A percentile compares a stretch with the other conserved stretches of the same genome.
These are phyloP conservation scores for Cheilosia variabilis DNA, from an alignment of 2,888 invertebrate genomes.

Conservation along the genomic window DNA sequence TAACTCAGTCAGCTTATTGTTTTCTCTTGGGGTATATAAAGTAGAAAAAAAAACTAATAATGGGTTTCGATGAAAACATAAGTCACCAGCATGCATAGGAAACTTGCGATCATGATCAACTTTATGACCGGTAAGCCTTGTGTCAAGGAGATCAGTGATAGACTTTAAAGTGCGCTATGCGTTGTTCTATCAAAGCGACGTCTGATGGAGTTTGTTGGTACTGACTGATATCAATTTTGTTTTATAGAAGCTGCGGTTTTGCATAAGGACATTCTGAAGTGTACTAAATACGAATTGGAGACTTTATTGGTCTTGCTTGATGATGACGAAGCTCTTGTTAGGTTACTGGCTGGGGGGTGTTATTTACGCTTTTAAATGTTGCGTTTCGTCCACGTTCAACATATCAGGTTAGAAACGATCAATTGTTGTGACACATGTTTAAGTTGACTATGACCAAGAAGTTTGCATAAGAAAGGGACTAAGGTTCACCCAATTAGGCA, in stretches of 20 bases:
- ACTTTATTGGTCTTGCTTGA: no score
- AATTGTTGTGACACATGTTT: no score
- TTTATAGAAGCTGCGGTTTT: background rate
- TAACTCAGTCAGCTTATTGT: background rate
- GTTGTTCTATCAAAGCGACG: background rate
- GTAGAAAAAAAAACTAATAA: slow-evolving; percentile 1
- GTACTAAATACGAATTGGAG: no score
- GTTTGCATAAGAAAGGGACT: no score
- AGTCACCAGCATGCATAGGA: slow-evolving; percentile 39
- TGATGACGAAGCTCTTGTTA: no score
- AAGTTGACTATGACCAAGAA: no score
- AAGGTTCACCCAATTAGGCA: no score
- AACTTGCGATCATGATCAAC: slow-evolving; percentile 43
- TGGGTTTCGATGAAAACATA: slow-evolving; percentile 20
- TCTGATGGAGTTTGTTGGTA: background rate
- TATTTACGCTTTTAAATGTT: no score
- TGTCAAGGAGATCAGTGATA: slow-evolving; percentile 64
- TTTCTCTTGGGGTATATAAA: background rate
- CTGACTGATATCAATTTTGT: slow-evolving; percentile 25
- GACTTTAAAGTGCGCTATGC: slow-evolving; percentile 18
- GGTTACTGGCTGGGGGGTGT: no score
- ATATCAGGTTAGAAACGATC: no score
- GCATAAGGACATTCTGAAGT: slow-evolving; percentile 15
- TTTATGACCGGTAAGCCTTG: slow-evolving; percentile 57
- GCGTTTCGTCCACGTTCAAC: no score